Conservation (phyloP, 2,888 invertebrate species). For the Cremastobaeus sp. region DNA sequence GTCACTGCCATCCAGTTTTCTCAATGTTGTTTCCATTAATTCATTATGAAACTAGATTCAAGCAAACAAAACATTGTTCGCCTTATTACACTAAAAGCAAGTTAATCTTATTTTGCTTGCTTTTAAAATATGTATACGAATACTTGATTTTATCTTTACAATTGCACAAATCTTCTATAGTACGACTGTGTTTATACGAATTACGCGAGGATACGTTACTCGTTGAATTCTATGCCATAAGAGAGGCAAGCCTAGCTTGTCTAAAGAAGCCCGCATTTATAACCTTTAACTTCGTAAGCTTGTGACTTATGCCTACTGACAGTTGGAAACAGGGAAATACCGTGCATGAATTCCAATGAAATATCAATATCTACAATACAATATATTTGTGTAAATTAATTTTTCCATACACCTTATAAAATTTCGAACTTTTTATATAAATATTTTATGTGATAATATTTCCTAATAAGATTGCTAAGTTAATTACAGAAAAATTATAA, state of each 20-base stretch:
- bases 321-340: conserved; percentile 39
- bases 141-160: conserved; percentile 16
- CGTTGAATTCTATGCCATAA: conserved; percentile 29
- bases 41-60: no score
- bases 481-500: conserved; percentile 2
- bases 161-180: conserved; percentile 15
- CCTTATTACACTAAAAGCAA: conserved; percentile 7
- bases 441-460: no score
- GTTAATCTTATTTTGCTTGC: conserved; percentile 15
- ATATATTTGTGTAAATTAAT: no score
- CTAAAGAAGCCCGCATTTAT: conserved; percentile 42
- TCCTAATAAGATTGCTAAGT: not conserved
- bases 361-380: no score
- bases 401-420: no score
- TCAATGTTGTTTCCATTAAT: no score
- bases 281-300: conserved; percentile 47
- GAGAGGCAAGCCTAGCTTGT: conserved; percentile 8
- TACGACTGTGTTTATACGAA: conserved; percentile 34
- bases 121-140: conserved; percentile 11
- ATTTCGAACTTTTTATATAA: no score
- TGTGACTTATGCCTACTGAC: conserved; percentile 36
- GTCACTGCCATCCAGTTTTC: no score
- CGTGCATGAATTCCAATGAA: conserved; percentile 28
- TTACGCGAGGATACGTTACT: conserved; percentile 17
- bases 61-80: no score